Conservation (phyloP, 2,888 invertebrate genomes). For the Ophion costatus region DNA sequence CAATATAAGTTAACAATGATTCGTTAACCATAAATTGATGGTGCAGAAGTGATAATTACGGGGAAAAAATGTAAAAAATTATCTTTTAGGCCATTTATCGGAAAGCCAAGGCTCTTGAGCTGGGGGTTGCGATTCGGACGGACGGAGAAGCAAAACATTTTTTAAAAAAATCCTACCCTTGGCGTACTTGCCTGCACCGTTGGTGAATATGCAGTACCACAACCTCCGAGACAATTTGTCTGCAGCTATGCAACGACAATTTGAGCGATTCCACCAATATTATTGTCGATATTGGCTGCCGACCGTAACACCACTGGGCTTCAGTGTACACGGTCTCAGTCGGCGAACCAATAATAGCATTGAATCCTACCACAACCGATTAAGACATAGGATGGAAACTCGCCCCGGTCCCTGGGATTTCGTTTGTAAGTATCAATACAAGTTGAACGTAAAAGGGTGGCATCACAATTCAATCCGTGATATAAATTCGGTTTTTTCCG, state of each 20-base stretch:
- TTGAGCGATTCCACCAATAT: not conserved
- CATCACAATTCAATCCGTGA: not conserved
- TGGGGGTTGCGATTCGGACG: not conserved
- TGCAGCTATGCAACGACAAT: no score
- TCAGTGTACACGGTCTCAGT: constrained; percentile 39
- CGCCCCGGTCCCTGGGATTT: constrained; percentile 52
- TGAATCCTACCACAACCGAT: constrained; percentile 42
- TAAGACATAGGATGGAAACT: constrained; percentile 22
- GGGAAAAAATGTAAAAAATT: not conserved
- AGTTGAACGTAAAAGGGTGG: not conserved
- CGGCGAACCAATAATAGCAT: constrained; percentile 38
- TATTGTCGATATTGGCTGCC: not conserved
- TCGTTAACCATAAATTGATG: not conserved
- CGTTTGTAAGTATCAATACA: constrained; percentile 26
- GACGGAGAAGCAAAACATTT: not conserved
- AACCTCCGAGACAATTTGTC: not conserved
- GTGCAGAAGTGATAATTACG: not conserved
- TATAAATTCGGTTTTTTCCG: not conserved
- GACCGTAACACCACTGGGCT: constrained; percentile 22
- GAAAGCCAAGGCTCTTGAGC: not conserved
- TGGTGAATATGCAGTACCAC: not conserved
- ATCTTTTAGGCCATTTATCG: constrained; percentile 8
- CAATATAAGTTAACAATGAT: not conserved
- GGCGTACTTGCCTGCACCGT: not conserved
- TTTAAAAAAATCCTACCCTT: not conserved